phyloP scores from a whole-genome alignment of 1,140 invertebrate genomes.

The Papilio glaucus region DNA sequence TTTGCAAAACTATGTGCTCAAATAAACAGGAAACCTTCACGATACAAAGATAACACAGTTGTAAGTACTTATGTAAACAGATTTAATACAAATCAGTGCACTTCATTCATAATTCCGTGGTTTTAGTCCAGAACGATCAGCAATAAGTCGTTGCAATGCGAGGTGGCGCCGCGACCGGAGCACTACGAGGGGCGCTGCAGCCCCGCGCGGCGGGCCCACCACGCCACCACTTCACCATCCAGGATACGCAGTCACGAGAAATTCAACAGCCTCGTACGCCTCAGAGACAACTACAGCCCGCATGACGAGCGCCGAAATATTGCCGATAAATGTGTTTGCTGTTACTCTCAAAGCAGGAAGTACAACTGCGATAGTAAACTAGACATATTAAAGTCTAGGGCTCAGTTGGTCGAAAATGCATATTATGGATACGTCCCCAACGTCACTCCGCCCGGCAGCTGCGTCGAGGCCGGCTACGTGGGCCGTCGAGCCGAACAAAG shows the following conservation, averaged over 20 bases:
- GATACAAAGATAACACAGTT: conserved; percentile 43
- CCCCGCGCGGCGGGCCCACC: conserved; percentile 49
- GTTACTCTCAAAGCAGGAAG: conserved; percentile 54
- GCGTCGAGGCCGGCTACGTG: conserved; percentile 52
- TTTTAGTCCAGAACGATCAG: conserved; percentile 65
- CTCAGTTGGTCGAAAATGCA: conserved; percentile 49
- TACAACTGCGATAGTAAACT: conserved; percentile 64
- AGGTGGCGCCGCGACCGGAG: conserved; percentile 54
- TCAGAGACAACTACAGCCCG: conserved; percentile 49
- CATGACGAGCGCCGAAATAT: conserved; percentile 34
- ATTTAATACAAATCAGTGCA: not conserved
- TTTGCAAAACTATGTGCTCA: conserved; percentile 71
- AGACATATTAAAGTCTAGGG: conserved; percentile 49
- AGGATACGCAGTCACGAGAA: conserved; percentile 63
- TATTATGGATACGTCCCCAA: conserved; percentile 54
- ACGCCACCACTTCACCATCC: conserved; percentile 51
- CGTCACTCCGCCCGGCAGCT: conserved; percentile 52
- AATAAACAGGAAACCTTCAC: conserved; percentile 56
- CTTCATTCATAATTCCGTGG: conserved; percentile 15
- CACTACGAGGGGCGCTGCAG: conserved; percentile 47
- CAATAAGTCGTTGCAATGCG: conserved; percentile 76
- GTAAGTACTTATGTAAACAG: conserved; percentile 46
- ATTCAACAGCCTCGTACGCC: conserved; percentile 44
- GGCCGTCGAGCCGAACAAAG: conserved; percentile 42
- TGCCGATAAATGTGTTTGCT: conserved; percentile 53